A percentile compares a stretch with the other conserved stretches of the same genome.
phyloP scores from a whole-genome alignment of 1,140 invertebrate species.

The Eriocheir sinensis region DNA sequence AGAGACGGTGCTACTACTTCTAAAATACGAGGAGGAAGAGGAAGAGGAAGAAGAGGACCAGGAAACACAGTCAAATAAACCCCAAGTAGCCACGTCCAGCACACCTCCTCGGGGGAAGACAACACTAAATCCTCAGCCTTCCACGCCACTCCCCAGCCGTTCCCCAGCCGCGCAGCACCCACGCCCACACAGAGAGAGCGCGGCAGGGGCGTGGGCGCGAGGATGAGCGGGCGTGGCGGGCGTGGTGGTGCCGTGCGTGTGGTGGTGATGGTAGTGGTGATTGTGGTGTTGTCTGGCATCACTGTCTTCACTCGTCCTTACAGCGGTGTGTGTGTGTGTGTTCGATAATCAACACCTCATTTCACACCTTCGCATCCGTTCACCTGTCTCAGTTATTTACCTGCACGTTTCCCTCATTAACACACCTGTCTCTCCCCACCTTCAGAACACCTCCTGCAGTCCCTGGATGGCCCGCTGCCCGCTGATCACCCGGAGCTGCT shows the following conservation, averaged over 20 bases:
- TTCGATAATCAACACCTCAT: neutral
- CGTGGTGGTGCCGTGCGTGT: neutral
- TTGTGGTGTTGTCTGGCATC: neutral
- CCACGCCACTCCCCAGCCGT: neutral
- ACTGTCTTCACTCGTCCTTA: neutral
- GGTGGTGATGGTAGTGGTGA: neutral
- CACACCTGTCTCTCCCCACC: neutral
- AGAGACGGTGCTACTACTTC: too few relatives aligned
- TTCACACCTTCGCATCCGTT: too few relatives aligned
- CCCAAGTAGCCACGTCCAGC: neutral
- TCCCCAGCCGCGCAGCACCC: neutral
- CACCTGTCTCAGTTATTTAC: too few relatives aligned
- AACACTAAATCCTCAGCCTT: neutral
- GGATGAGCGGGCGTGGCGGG: neutral
- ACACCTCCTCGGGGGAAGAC: neutral
- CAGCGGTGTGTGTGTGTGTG: neutral
- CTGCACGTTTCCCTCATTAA: too few relatives aligned
- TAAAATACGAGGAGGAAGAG: too few relatives aligned
- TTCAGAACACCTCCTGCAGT: neutral
- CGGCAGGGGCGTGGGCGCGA: neutral
- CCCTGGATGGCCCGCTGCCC: constrained; percentile 25
- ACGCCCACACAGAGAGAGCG: neutral
- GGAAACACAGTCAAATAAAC: neutral
- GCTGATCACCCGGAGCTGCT: neutral
- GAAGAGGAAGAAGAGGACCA: neutral